phyloP scores from a whole-genome alignment of 2,113 vertebrate genomes.

The Nipponia nippon region DNA sequence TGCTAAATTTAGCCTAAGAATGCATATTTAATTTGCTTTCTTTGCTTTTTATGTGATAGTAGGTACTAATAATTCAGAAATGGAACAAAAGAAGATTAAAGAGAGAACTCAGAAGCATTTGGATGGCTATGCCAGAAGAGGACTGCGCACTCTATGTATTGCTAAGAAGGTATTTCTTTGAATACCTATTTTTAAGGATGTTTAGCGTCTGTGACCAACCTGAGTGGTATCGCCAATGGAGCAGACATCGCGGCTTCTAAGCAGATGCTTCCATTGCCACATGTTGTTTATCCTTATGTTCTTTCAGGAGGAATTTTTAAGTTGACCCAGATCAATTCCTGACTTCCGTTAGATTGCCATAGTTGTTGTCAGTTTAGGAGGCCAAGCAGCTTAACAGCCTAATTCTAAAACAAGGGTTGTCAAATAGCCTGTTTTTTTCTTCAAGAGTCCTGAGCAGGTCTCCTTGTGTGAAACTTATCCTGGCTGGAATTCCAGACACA shows the following conservation, averaged over 20 bases:
- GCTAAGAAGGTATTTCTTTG: slow-evolving; percentile 83
- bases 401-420: neutral
- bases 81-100: slow-evolving; percentile 63
- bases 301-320: neutral
- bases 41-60: neutral
- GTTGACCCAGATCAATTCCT: neutral
- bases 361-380: neutral
- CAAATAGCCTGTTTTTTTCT: neutral
- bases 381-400: neutral
- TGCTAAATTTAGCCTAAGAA: neutral
- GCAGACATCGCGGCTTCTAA: neutral
- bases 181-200: neutral
- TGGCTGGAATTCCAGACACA: neutral
- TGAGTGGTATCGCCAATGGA: neutral
- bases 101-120: slow-evolving; percentile 85
- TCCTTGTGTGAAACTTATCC: neutral
- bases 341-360: neutral
- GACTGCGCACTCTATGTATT: slow-evolving; percentile 91
- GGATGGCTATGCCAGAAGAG: slow-evolving; percentile 85
- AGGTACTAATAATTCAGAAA: slow-evolving; percentile 32
- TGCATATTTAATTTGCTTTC: neutral
- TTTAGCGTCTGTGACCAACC: neutral
- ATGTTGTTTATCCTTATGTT: neutral
- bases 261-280: neutral
- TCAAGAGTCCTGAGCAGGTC: neutral